Evolutionary conservation across 2,888 invertebrate species (phyloP).

Genomic region (Erebia ligea): DNA sequence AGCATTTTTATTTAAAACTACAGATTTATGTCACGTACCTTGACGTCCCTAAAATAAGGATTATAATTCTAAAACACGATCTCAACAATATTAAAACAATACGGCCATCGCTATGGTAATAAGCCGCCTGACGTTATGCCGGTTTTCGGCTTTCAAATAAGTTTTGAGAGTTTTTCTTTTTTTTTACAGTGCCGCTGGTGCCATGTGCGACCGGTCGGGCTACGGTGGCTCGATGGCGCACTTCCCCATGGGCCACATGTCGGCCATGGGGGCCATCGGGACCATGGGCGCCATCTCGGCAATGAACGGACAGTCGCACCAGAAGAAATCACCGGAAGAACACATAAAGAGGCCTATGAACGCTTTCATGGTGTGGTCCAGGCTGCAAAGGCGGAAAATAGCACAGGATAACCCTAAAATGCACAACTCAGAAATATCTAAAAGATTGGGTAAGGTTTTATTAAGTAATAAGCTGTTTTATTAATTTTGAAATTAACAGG

Average conservation of each 20-base stretch:
- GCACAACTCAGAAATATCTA: constrained; percentile 99
- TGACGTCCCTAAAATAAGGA: no score
- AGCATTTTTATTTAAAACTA: no score
- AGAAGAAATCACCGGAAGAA: constrained; percentile 87
- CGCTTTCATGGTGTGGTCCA: constrained; percentile 99
- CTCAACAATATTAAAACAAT: no score
- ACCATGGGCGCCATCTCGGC: constrained; percentile 81
- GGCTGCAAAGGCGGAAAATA: constrained; percentile 95
- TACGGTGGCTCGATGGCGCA: constrained; percentile 85
- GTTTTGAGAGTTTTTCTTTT: neutral
- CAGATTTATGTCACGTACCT: no score
- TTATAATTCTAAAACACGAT: no score
- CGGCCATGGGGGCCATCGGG: constrained; percentile 82
- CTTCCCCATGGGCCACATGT: constrained; percentile 80
- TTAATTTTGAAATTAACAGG: neutral
- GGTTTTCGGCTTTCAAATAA: neutral
- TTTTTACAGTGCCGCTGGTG: constrained; percentile 86
- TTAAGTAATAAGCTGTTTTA: constrained; percentile 38
- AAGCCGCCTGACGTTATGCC: neutral
- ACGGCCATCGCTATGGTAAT: no score
- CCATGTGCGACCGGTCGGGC: constrained; percentile 87
- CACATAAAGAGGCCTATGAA: constrained; percentile 99
- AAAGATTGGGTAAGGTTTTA: constrained; percentile 89
- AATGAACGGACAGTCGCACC: constrained; percentile 81
- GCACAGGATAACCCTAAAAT: constrained; percentile 99